Evolutionary conservation across 2,888 invertebrate species (phyloP), one percentile per base, ranked within the genome.

Genomic region (Boloria selene): DNA sequence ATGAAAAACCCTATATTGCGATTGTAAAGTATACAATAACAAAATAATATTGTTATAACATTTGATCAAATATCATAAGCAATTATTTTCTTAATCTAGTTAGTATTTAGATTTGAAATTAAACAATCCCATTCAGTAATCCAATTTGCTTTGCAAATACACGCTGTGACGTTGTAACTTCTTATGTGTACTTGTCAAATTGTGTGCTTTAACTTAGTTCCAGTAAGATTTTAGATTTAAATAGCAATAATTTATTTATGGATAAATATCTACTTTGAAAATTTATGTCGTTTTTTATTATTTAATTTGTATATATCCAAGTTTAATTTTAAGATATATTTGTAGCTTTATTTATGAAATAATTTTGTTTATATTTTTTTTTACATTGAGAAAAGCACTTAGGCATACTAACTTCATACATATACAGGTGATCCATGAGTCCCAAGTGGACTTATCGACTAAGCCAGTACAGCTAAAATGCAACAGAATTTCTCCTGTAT

Each of bases 61-160:
- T 56, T 63, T 50, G 22, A 42, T 45, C 42, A 64, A 58, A 64
- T 52, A 58, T 63, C 56, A 64, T 51, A 31, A 58, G 52, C 42
- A 58, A 82, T 77, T 77, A 80, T 80, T 75, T 79, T 75, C 78
- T 75, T 75, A 77, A 77, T 75, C 76, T 69, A 67, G 75, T 76
- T 79, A 83, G 81, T 79, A 82, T 84, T 84, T 82, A 76, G 77
- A 73, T 76, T 79, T 74, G 70, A 81, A 82, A 84, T 83, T 81
- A 82, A 83, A 83, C 81, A 84, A 80, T 79, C 79, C 79, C 73
- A 73, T 73, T 68, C 75, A 76, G 77, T 80, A 79, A 85, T 85
- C 84, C 76, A 82, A 85, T 87, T 86, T 84, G 75, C 79, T 78
- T 64, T 54, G 79, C 81, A 85, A 85, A 84, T 79, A 82, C 76